Evolutionary conservation across 2,113 vertebrate species (phyloP).

Genomic region (Gymnorhina tibicen): DNA sequence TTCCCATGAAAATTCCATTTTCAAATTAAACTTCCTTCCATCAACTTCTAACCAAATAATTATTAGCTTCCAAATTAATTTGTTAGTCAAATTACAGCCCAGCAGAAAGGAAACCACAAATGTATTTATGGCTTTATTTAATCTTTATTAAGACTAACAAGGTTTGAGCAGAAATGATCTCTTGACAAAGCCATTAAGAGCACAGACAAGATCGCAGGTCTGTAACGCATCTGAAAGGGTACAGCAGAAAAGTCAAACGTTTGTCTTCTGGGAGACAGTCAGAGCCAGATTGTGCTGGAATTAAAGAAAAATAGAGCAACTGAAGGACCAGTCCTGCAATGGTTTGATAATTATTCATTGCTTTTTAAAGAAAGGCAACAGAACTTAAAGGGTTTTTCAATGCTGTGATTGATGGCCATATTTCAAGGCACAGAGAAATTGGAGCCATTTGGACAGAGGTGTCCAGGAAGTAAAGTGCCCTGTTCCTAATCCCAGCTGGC

Average conservation of each 20-base stretch:
- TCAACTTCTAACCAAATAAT: conserved; percentile 38
- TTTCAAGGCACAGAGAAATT: not conserved
- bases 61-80: conserved; percentile 53
- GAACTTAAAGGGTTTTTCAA: not conserved
- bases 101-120: conserved; percentile 21
- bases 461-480: not conserved
- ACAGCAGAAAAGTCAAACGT: not conserved
- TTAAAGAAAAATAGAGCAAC: not conserved
- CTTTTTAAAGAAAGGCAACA: not conserved
- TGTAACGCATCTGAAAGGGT: not conserved
- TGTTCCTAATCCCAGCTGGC: not conserved
- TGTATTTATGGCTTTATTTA: conserved; percentile 49
- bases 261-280: not conserved
- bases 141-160: conserved; percentile 43
- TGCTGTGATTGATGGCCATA: not conserved
- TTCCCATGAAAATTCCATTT: conserved; percentile 1
- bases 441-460: not conserved
- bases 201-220: conserved; percentile 1
- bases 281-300: conserved; percentile 2
- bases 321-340: not conserved
- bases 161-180: conserved; percentile 32
- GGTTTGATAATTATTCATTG: not conserved
- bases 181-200: conserved; percentile 43
- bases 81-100: conserved; percentile 40
- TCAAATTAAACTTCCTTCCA: not conserved